These are phyloP conservation scores for Aptenodytes patagonicus DNA, from an alignment of 2,113 vertebrate genomes.

Conservation along the genomic window DNA sequence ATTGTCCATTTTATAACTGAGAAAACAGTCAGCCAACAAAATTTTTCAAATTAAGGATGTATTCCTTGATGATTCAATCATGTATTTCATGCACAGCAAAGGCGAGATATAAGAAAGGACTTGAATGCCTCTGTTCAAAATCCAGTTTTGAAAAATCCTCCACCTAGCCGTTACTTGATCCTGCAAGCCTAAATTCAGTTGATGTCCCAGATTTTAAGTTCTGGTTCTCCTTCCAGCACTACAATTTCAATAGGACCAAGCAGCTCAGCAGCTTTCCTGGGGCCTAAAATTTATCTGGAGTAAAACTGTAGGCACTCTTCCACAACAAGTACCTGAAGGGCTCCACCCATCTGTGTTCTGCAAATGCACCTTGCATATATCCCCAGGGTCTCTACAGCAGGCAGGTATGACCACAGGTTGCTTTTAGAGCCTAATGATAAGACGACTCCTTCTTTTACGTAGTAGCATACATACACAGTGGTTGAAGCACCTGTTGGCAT, in stretches of 20 bases:
- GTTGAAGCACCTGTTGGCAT: neutral
- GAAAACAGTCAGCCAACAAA: neutral
- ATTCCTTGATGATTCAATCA: neutral
- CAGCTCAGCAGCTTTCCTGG: neutral
- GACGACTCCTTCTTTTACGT: neutral
- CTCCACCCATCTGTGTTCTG: neutral
- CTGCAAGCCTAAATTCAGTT: neutral
- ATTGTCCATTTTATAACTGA: neutral
- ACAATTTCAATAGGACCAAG: neutral
- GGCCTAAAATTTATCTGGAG: neutral
- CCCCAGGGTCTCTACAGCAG: neutral
- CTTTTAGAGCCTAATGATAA: neutral
- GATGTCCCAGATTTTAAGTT: neutral
- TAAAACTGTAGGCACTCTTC: neutral
- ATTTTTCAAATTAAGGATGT: neutral
- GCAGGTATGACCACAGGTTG: neutral
- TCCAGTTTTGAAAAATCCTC: neutral
- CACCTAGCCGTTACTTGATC: neutral
- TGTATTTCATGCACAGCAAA: neutral
- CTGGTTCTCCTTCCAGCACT: neutral
- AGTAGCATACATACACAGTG: fast-evolving
- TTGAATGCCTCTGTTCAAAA: neutral
- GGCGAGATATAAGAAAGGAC: neutral
- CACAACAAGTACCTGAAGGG: neutral
- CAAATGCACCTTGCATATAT: neutral